Evolutionary conservation across 2,888 invertebrate genomes (phyloP).

Genomic region (Catocala sponsa): DNA sequence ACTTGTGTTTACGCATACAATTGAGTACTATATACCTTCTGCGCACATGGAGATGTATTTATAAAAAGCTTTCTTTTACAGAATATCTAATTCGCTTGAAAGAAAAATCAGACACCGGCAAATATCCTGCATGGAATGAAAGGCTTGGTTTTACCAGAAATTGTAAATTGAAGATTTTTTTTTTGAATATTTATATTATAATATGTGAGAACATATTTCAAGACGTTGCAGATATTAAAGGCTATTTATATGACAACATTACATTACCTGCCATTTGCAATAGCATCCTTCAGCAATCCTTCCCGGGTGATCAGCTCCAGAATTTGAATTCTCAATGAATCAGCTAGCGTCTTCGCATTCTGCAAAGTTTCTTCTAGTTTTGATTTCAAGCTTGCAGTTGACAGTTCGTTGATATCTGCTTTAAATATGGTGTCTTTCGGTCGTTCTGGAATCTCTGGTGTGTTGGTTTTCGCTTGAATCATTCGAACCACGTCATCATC

Average conservation of each 20-base stretch:
- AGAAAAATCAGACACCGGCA: no score
- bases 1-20: no score
- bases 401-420: conserved; percentile 28
- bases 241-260: not conserved
- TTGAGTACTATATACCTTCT: no score
- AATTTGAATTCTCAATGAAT: conserved; percentile 67
- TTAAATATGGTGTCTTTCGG: conserved; percentile 4
- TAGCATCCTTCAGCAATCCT: conserved; percentile 68
- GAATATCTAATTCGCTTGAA: no score
- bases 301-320: conserved; percentile 58
- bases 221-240: no score
- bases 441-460: conserved; percentile 16
- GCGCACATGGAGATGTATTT: no score
- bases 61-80: no score
- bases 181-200: no score
- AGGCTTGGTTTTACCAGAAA: no score
- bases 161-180: no score
- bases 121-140: no score
- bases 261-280: conserved; percentile 72
- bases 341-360: conserved; percentile 64
- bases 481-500: conserved; percentile 39
- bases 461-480: not conserved
- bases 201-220: no score
- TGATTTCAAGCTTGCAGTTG: conserved; percentile 53
- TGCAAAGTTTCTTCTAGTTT: conserved; percentile 64